These are phyloP conservation scores for Lasioglossum pauxillum DNA, from an alignment of 2,888 invertebrate genomes.

Conservation along the genomic window DNA sequence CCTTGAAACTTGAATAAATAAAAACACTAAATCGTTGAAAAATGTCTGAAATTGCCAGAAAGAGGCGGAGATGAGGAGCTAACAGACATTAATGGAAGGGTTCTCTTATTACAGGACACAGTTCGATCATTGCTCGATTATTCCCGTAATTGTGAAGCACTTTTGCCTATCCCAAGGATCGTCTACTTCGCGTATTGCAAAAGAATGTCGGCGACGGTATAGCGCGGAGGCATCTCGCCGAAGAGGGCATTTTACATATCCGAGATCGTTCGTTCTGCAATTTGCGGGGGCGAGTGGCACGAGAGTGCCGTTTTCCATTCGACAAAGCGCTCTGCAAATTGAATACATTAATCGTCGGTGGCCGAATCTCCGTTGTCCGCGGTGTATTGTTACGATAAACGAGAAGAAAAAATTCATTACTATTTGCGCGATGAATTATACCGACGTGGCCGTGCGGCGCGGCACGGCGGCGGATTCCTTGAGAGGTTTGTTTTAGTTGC, in stretches of 20 bases:
- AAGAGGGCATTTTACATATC: slow-evolving; percentile 5
- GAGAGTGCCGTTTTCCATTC: slow-evolving; percentile 1
- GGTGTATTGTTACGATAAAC: slow-evolving; percentile 29
- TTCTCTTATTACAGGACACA: not conserved
- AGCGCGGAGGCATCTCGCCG: not conserved
- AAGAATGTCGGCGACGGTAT: not conserved
- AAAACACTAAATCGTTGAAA: no score
- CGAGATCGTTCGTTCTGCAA: slow-evolving; percentile 15
- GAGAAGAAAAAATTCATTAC: slow-evolving; percentile 41
- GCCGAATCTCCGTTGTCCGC: not conserved
- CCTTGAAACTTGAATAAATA: no score
- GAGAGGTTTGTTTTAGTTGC: slow-evolving; percentile 60
- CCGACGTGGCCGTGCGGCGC: not conserved
- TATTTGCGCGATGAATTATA: slow-evolving; percentile 34
- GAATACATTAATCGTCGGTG: slow-evolving; percentile 21
- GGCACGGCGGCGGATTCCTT: slow-evolving; percentile 6
- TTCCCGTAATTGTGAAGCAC: slow-evolving; percentile 20
- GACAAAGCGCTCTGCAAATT: slow-evolving; percentile 2
- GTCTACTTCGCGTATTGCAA: slow-evolving; percentile 7
- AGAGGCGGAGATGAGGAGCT: no score
- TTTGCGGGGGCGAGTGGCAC: slow-evolving; percentile 21
- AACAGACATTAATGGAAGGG: not conserved
- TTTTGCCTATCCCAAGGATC: slow-evolving; percentile 7
- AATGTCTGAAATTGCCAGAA: no score
- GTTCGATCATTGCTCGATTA: not conserved